phyloP scores from a whole-genome alignment of 1,140 invertebrate species.

The Drosophila prosaltans region DNA sequence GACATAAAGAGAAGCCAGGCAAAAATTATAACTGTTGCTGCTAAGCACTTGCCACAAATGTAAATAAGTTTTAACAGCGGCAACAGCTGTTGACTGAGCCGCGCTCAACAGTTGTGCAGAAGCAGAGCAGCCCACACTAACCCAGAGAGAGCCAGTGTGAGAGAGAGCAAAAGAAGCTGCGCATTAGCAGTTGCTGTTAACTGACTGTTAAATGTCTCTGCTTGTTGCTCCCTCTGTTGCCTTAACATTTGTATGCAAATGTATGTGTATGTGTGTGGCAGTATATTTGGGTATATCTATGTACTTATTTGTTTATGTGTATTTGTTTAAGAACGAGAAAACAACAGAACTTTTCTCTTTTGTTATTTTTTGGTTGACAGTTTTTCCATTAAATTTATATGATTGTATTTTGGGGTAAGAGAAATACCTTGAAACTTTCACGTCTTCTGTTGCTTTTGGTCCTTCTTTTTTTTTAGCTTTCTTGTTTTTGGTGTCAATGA shows the following conservation, averaged over 20 bases:
- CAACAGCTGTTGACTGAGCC: conserved; percentile 55
- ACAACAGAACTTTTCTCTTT: conserved; percentile 55
- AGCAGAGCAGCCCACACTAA: conserved; percentile 21
- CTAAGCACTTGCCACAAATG: conserved; percentile 56
- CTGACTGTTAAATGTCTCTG: conserved; percentile 14
- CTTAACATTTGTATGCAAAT: conserved; percentile 3
- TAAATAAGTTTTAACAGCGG: conserved; percentile 72
- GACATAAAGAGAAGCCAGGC: conserved; percentile 77
- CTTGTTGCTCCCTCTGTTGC: conserved; percentile 24
- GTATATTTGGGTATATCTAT: too few relatives aligned
- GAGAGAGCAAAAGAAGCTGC: conserved; percentile 16
- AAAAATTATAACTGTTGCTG: conserved; percentile 80
- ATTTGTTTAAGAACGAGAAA: conserved; percentile 38
- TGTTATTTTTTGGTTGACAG: conserved; percentile 54
- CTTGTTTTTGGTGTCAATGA: conserved; percentile 49
- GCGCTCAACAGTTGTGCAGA: conserved; percentile 60
- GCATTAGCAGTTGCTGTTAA: conserved; percentile 37
- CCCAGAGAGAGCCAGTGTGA: neutral
- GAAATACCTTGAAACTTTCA: conserved; percentile 46
- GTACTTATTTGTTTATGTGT: conserved; percentile 6
- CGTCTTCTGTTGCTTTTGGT: conserved; percentile 21
- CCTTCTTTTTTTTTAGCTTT: neutral
- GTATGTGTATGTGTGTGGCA: conserved; percentile 11
- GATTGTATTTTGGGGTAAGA: conserved; percentile 44
- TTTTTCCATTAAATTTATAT: conserved; percentile 64